Evolutionary conservation across 2,888 invertebrate genomes (phyloP).

Genomic region (Autographa gamma): DNA sequence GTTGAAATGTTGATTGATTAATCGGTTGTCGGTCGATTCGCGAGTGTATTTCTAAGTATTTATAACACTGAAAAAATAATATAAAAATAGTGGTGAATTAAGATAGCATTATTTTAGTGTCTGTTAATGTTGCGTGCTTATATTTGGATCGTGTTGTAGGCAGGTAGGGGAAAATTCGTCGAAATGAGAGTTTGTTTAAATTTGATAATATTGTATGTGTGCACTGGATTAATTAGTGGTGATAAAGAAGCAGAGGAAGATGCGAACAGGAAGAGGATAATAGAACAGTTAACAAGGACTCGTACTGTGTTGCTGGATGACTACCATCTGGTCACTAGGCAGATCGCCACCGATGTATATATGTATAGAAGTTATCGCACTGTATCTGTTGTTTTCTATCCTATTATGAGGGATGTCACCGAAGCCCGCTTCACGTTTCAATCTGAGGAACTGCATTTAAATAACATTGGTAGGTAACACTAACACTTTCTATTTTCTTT

Average conservation of each 20-base stretch:
- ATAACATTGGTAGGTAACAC: conserved; percentile 82
- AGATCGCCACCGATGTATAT: conserved; percentile 83
- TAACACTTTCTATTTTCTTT: conserved; percentile 34
- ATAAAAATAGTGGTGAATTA: conserved; percentile 34
- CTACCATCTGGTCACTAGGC: conserved; percentile 83
- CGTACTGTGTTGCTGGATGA: conserved; percentile 80
- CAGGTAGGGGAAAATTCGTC: conserved; percentile 70
- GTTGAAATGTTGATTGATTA: conserved; percentile 32
- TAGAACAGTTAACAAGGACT: conserved; percentile 80
- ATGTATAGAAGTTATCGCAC: conserved; percentile 85
- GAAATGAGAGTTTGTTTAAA: conserved; percentile 76
- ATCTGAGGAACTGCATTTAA: conserved; percentile 85
- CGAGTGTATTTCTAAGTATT: conserved; percentile 24
- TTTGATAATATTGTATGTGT: conserved; percentile 76
- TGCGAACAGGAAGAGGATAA: conserved; percentile 76
- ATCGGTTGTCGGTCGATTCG: conserved; percentile 19
- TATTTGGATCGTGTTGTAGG: conserved; percentile 47
- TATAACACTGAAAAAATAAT: conserved; percentile 18
- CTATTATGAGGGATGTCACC: conserved; percentile 78
- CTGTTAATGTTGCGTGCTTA: conserved; percentile 35
- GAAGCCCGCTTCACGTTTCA: conserved; percentile 85
- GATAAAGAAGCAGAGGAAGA: conserved; percentile 80
- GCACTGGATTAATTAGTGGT: conserved; percentile 73
- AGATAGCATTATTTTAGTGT: conserved; percentile 21
- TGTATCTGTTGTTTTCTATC: conserved; percentile 83